phyloP scores from a whole-genome alignment of 2,113 vertebrate genomes.

The Dasypus novemcinctus region DNA sequence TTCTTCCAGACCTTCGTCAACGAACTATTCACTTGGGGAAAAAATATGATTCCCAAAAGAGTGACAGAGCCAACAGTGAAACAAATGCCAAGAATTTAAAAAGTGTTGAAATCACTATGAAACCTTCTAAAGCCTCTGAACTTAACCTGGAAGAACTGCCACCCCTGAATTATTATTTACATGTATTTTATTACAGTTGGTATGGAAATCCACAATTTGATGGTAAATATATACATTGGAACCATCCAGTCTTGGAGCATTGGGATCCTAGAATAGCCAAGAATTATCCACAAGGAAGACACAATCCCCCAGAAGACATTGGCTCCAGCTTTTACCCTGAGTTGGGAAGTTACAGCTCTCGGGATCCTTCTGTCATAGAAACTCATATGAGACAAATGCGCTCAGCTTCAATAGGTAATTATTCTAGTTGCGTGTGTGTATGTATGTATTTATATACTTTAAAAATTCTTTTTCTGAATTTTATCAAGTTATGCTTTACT shows the following conservation, averaged over 20 bases:
- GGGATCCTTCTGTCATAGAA: conserved; percentile 92
- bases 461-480: background rate
- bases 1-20: conserved; percentile 83
- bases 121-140: conserved; percentile 75
- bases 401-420: conserved; percentile 93
- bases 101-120: conserved; percentile 71
- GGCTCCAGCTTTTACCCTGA: conserved; percentile 96
- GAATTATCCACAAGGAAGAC: conserved; percentile 91
- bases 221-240: conserved; percentile 97
- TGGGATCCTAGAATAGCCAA: conserved; percentile 94
- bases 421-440: background rate
- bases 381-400: conserved; percentile 95
- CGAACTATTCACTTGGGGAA: conserved; percentile 67
- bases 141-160: conserved; percentile 82
- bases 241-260: conserved; percentile 92
- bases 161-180: conserved; percentile 93
- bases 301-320: conserved; percentile 94
- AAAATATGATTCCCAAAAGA: conserved; percentile 63
- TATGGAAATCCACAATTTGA: conserved; percentile 95
- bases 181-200: conserved; percentile 97
- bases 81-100: conserved; percentile 66
- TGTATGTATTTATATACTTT: background rate
- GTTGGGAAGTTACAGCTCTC: conserved; percentile 95
- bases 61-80: conserved; percentile 75
- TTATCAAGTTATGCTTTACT: background rate